Percentiles rank a stretch among this genome's conserved stretches.
phyloP scores from a whole-genome alignment of 2,797 vertebrate genomes.

The Pipistrellus kuhlii region DNA sequence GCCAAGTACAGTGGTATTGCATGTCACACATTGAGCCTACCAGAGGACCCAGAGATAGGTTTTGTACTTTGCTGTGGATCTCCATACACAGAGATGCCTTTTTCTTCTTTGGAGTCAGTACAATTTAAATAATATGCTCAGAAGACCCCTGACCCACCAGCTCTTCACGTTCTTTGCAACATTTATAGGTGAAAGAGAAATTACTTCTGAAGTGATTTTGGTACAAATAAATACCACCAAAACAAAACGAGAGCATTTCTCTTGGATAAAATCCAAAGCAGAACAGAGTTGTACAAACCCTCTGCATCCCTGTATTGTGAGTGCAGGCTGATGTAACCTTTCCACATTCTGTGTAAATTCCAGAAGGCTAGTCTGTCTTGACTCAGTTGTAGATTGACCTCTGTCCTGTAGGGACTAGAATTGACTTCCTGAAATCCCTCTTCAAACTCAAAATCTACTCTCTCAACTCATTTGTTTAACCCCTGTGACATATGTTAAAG shows the following conservation, averaged over 20 bases:
- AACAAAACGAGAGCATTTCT: slow-evolving; percentile 63
- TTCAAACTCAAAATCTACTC: slow-evolving; percentile 68
- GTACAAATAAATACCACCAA: slow-evolving; percentile 66
- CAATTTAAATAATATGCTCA: slow-evolving; percentile 49
- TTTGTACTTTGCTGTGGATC: background rate
- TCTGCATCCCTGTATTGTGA: background rate
- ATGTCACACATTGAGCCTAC: background rate
- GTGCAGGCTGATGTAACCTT: slow-evolving; percentile 63
- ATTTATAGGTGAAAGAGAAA: slow-evolving; percentile 58
- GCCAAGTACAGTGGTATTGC: background rate
- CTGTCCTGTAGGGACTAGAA: slow-evolving; percentile 72
- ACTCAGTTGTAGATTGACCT: slow-evolving; percentile 67
- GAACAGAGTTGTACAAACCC: slow-evolving; percentile 42
- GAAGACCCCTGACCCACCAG: slow-evolving; percentile 14
- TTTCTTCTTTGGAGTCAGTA: slow-evolving; percentile 16
- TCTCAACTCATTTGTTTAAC: slow-evolving; percentile 77
- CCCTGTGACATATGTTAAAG: slow-evolving; percentile 48
- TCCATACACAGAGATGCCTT: background rate
- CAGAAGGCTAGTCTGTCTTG: slow-evolving; percentile 69
- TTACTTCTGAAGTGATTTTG: slow-evolving; percentile 32
- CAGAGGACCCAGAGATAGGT: background rate
- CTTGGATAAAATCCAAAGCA: slow-evolving; percentile 48
- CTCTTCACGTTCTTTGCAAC: slow-evolving; percentile 5
- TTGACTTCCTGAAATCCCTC: slow-evolving; percentile 73
- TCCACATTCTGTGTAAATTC: slow-evolving; percentile 76